Evolutionary conservation across 2,797 vertebrate genomes (phyloP), one percentile per base, ranked within the genome.

Genomic region (Clamator glandarius): DNA sequence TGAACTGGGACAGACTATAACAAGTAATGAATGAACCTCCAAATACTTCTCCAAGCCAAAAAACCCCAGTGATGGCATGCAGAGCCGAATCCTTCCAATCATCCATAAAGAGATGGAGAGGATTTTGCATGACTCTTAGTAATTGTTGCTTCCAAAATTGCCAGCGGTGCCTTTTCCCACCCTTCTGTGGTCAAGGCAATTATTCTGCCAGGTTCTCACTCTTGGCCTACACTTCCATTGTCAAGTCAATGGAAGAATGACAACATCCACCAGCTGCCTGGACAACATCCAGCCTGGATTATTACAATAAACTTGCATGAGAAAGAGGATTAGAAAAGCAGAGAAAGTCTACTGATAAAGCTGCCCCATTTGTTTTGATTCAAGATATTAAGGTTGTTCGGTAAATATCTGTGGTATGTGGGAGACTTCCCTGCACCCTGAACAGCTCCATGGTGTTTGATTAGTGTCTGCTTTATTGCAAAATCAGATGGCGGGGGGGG

Each of bases 221-320:
- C 87, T 94, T 96, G 93, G 95, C 93, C 92, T 7, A 2, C 74
- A 89, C 63, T 68, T 95, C 83, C 82, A 85, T 70, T 91, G 92
- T 97, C 94, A 96, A 94, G 77, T 86, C 94, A 90, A 81, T 95
- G 93, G 92, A 94, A 95, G 92, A 94, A 91, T 96, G 93, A 96
- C 92, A 95, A 87, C 90, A 92, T 94, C 90, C 80, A 95, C 95
- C 95, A 96, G 95, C 95, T 97, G 94, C 84, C 95, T 97, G 95
- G 93, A 94, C 70, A 90, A 35, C 26, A 67, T 94, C 94, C 95
- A 96, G 89, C 36, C 85, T 64, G 92, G 80, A 90, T 96, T 86
- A 93, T 88, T 96, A 93, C 92, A 97, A 92, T 87, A 82, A 93
- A 41, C 11, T 57, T 93, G 79, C 62, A 87, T 91, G 91, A 96